A percentile compares a stretch with the other conserved stretches of the same genome.
Evolutionary conservation across 1,140 invertebrate genomes (phyloP).

Genomic region (Penaeus chinensis): DNA sequence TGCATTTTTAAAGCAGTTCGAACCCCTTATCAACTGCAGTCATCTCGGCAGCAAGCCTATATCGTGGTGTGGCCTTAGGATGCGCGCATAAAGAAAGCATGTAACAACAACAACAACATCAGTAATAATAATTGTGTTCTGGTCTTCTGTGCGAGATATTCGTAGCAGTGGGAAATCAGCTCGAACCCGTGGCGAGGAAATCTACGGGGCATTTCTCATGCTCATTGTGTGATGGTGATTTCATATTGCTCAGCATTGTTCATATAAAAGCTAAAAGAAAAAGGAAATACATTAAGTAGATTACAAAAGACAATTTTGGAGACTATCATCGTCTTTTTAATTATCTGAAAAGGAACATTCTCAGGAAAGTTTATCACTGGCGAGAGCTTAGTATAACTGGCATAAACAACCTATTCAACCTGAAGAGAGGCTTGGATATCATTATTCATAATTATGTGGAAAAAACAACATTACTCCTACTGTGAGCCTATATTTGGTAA

Average conservation of each 20-base stretch:
- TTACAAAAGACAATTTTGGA: constrained; percentile 1
- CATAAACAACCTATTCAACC: constrained; percentile 27
- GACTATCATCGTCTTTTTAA: constrained; percentile 21
- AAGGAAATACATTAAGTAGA: constrained; percentile 25
- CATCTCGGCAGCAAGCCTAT: no score
- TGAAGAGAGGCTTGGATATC: constrained; percentile 27
- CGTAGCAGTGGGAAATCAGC: no score
- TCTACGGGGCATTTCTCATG: not conserved
- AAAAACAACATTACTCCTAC: not conserved
- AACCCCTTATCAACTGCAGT: no score
- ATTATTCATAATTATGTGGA: not conserved
- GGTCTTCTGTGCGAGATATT: no score
- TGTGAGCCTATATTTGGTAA: no score
- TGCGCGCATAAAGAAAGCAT: no score
- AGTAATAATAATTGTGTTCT: no score
- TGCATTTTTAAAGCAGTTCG: no score
- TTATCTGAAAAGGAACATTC: not conserved
- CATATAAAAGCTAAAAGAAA: not conserved
- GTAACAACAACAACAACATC: no score
- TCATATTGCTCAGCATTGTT: constrained; percentile 6
- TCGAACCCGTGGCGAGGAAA: no score
- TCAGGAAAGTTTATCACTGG: constrained; percentile 17
- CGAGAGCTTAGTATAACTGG: constrained; percentile 34
- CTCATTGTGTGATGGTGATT: constrained; percentile 23
- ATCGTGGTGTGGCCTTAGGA: no score